Evolutionary conservation across 1,140 invertebrate species (phyloP).

Genomic region (Pectinophora gossypiella): DNA sequence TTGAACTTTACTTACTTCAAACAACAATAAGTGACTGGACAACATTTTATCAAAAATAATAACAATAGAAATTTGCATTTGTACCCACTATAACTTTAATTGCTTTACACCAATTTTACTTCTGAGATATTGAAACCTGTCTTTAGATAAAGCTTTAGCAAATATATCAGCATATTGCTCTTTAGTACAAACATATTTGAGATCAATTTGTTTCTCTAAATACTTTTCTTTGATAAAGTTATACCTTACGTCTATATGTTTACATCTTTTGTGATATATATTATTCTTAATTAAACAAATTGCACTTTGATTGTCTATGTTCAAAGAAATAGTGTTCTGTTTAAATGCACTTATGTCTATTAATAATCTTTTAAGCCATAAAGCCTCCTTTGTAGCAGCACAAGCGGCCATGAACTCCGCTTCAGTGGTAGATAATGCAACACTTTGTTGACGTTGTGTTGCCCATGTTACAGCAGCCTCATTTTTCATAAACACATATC

Average conservation of each 20-base stretch:
- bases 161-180: conserved; percentile 26
- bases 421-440: conserved; percentile 58
- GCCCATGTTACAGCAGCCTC: conserved; percentile 44
- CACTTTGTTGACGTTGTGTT: conserved; percentile 46
- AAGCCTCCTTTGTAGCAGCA: conserved; percentile 45
- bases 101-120: neutral
- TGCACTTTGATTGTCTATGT: conserved; percentile 11
- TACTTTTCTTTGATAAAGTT: conserved; percentile 5
- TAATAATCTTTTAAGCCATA: conserved; percentile 34
- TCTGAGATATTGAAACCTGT: neutral
- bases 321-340: conserved; percentile 21
- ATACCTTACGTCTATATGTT: conserved; percentile 12
- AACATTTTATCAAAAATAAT: no score
- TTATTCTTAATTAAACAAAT: conserved; percentile 18
- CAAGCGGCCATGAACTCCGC: conserved; percentile 12
- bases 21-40: no score
- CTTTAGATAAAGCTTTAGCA: conserved; percentile 16
- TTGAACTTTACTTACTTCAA: no score
- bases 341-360: conserved; percentile 17
- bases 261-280: neutral
- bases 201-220: conserved; percentile 26
- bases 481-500: conserved; percentile 28
- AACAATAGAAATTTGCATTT: no score
- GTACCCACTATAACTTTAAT: neutral
- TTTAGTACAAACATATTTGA: conserved; percentile 32